phyloP scores from a whole-genome alignment of 2,797 vertebrate species.

The Lagorchestes hirsutus region DNA sequence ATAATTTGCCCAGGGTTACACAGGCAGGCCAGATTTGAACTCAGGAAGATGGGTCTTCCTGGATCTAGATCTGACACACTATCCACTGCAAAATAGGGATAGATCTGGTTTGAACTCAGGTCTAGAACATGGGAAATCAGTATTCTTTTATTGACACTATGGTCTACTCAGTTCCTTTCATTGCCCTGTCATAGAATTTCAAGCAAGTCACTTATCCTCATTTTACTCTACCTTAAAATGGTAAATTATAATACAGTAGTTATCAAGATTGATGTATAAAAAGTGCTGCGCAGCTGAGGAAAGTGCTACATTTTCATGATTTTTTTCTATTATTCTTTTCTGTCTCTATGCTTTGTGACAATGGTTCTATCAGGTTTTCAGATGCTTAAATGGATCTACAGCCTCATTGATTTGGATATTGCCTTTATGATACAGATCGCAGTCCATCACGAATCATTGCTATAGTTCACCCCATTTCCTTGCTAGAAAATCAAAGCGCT shows the following conservation, averaged over 20 bases:
- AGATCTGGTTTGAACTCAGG: not conserved
- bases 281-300: not conserved
- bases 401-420: not conserved
- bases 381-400: not conserved
- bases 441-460: not conserved
- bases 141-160: not conserved
- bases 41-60: not conserved
- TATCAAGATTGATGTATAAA: not conserved
- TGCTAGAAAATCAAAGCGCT: not conserved
- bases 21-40: not conserved
- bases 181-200: not conserved
- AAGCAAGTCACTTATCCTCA: not conserved
- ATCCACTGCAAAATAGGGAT: not conserved
- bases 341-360: not conserved
- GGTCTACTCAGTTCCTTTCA: not conserved
- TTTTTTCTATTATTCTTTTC: not conserved
- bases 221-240: not conserved
- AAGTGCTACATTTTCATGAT: not conserved
- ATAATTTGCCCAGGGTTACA: not conserved
- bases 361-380: not conserved
- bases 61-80: not conserved
- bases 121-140: not conserved
- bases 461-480: not conserved
- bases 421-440: not conserved
- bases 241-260: not conserved